Evolutionary conservation across 2,888 invertebrate species (phyloP), one percentile per base, ranked within the genome.

Genomic region (Tiliacea aurago): DNA sequence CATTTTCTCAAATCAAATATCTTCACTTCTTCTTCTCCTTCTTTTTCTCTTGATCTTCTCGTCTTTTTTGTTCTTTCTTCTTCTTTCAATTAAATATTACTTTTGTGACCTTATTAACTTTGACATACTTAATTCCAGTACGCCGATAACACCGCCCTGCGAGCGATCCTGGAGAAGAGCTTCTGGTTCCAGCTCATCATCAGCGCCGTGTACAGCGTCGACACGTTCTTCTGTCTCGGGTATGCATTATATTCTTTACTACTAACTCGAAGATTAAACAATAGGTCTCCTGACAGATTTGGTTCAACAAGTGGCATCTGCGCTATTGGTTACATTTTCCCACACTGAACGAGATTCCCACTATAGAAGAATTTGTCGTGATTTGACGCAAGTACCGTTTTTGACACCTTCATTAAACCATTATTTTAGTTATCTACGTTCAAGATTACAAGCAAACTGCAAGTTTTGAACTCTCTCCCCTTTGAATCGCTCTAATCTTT

Each of bases 161-260:
- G 96, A 78, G 96, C 96, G 0, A 96, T 98, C 76, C 97, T 98
- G 51, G 98, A 98, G 93, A 97, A 97, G 91, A 97, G 98, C 88
- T 98, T 98, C 94, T 96, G 97, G 93, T 98, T 98, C 93, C 98
- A 98, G 94, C 97, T 98, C 0, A 97, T 98, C 81, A 97, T 98
- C 78, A 98, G 98, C 88, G 98, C 98, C 0, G 97, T 98, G 0
- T 98, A 98, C 92, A 98, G 98, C 77, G 98, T 98, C 1, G 98
- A 98, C 88, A 98, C 98, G 0, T 98, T 98, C 95, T 98, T 98
- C 96, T 98, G 98, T 91, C 97, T 98, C 61, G 97, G 97, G 97
- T 97, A 90, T 90, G 88, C 18, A 18, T 55, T 55, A 15, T 28
- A 28, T 28, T 28, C 28, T 4, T 55, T 53, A 53, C 13, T 53